Evolutionary conservation across 92 coral and sea anemone species (phyloP), one percentile per base, ranked within the genome.

Genomic region (Parazoanthus swiftii): DNA sequence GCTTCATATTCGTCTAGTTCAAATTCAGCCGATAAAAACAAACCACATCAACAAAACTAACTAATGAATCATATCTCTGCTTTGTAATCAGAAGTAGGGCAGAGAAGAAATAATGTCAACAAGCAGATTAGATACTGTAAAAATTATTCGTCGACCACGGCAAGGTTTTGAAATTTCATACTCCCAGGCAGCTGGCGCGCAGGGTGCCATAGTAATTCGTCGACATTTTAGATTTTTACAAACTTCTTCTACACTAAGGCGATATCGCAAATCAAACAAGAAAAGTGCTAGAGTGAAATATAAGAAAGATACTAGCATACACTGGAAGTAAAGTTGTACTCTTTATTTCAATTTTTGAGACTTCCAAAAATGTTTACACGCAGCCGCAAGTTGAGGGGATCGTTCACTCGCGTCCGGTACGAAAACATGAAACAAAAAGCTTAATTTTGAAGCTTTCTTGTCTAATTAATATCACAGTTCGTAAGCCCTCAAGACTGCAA

Each of bases 311-410:
- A 44, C 46, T 46, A 44, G 51, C 15, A 67, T 15, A 70, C 71
- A 51, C 38, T 83, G 66, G 2, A 44, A 72, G 44, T 16, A 84
- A 71, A 16, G 20, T 35, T 35, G 44, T 35, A 59, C 7, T n/a
- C 21, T 36, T 66, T 33, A 36, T 83, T 25, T 68, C 37, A 83
- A 70, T 83, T 83, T 29, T 54, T 4, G 8, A 21, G 51, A 33
- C 18, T 14, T 79, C 16, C 16, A 78, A 38, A 65, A 10, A 43
- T 6, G 0, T 54, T 54, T 13, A 54, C 59, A 54, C 11, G 16
- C 18, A 85, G 68, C 78, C 26, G 20, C 42, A 76, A 80, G 43
- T 84, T 29, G 72, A 46, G 87, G 87, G 67, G 87, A 84, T 43
- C 3, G 46, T 39, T 65, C 76, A 5, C 43, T 67, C 42, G 74